Conservation (phyloP, 2,888 invertebrate species). For the Amaurobius ferox region DNA sequence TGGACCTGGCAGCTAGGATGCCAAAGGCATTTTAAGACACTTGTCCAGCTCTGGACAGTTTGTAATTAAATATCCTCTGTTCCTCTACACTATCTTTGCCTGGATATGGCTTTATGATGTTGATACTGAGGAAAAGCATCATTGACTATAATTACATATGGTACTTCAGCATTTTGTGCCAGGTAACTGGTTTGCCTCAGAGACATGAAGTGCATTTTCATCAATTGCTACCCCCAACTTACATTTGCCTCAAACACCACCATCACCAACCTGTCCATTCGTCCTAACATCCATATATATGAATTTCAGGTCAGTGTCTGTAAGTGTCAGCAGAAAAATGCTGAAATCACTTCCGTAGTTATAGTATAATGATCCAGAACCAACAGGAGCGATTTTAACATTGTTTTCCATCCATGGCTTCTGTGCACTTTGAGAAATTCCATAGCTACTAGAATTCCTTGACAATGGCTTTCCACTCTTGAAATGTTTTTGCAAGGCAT, state of each 20-base stretch:
- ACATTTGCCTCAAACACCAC: conserved; percentile 12
- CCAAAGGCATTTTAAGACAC: conserved; percentile 25
- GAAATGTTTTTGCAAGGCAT: neutral
- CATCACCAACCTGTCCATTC: conserved; percentile 13
- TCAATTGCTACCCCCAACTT: neutral
- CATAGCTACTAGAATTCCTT: neutral
- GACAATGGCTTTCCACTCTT: neutral
- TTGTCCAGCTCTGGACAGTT: conserved; percentile 14
- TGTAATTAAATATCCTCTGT: conserved; percentile 10
- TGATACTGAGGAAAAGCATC: conserved; percentile 12
- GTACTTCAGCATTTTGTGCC: neutral
- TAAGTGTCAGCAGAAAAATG: conserved; percentile 8
- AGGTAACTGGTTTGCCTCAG: neutral
- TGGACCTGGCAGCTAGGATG: neutral
- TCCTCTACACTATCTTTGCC: too few relatives aligned
- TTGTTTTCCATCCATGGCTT: conserved; percentile 27
- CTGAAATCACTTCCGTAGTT: conserved; percentile 15
- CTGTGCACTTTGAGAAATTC: conserved; percentile 28
- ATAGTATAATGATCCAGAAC: conserved; percentile 11
- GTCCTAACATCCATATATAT: conserved; percentile 3
- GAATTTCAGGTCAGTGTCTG: neutral
- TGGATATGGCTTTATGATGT: conserved; percentile 28
- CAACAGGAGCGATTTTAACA: neutral
- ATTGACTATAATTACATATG: neutral
- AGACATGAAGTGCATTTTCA: neutral